Conservation (phyloP, 2,888 invertebrate species). For the Oxytorus armatus region DNA sequence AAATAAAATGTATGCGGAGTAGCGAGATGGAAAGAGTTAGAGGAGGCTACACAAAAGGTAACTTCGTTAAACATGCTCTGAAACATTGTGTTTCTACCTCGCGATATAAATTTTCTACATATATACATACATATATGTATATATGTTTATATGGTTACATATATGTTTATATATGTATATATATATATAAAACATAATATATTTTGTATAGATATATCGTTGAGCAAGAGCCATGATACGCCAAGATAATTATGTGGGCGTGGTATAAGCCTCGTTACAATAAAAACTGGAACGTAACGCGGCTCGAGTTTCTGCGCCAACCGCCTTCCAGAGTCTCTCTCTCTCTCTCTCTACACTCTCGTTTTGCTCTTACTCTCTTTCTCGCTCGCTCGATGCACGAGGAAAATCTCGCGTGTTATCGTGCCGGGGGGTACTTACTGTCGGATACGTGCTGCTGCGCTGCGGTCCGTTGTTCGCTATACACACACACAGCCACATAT, state of each 20-base stretch:
- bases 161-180: too few relatives aligned
- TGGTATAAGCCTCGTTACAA: constrained; percentile 68
- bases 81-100: constrained; percentile 39
- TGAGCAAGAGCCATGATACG: constrained; percentile 63
- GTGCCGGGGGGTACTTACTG: constrained; percentile 61
- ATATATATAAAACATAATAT: too few relatives aligned
- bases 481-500: constrained; percentile 8
- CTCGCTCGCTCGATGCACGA: constrained; percentile 29
- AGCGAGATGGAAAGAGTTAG: constrained; percentile 4
- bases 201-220: constrained; percentile 14
- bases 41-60: constrained; percentile 38
- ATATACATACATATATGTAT: neutral
- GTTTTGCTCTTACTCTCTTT: constrained; percentile 17
- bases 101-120: constrained; percentile 35
- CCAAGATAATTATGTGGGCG: constrained; percentile 68
- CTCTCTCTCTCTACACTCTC: constrained; percentile 10
- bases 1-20: constrained; percentile 24
- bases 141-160: too few relatives aligned
- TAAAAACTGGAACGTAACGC: constrained; percentile 68
- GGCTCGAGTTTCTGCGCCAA: constrained; percentile 64
- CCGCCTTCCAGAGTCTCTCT: constrained; percentile 53
- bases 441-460: constrained; percentile 58
- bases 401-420: constrained; percentile 67
- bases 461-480: constrained; percentile 25
- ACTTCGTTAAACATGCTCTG: constrained; percentile 60